Evolutionary conservation across 2,797 vertebrate species (phyloP), one percentile per base, ranked within the genome.

Genomic region (Chrysocyon brachyurus): DNA sequence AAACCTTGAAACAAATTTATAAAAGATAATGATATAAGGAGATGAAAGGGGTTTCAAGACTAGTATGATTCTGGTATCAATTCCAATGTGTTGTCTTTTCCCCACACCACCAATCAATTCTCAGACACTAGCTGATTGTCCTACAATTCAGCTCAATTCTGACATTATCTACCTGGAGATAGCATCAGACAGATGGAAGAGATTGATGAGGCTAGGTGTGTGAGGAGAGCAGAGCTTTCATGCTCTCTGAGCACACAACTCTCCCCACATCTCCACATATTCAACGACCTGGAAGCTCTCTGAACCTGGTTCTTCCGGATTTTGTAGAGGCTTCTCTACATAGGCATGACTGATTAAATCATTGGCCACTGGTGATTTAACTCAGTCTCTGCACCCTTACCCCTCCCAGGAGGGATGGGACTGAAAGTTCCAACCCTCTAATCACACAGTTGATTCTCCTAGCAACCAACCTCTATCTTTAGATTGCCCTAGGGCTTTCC

Each of bases 401-500:
- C 9, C 16, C 59, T 79, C 31, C 24, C 24, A 72, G 72, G 70
- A 85, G 21, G 33, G 3, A 2, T 81, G 24, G 17, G 26, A 68
- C 59, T 92, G 68, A 83, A 92, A 83, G 46, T 64, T 57, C 36
- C 61, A 89, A 46, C n/a, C 72, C 36, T 61, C 28, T 96, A 96
- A 63, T 90, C 54, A 92, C 26, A n/a, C 6, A 22, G 9, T 84
- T 77, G n/a, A 11, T 49, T 89, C 40, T 66, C 70, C 22, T 63
- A 73, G 46, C 33, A 96, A 79, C 28, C 17, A 79, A 17, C 22
- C 15, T 4, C 28, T 31, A 49, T 64, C 33, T n/a, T 61, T 36
- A 56, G 61, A 49, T 56, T 63, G 49, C 33, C 31, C 54, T 12
- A 19, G 6, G 31, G 12, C 14, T 81, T 86, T 90, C 81, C 40